Conservation (phyloP, 2,888 invertebrate genomes). For the Lithophane ornitopus region DNA sequence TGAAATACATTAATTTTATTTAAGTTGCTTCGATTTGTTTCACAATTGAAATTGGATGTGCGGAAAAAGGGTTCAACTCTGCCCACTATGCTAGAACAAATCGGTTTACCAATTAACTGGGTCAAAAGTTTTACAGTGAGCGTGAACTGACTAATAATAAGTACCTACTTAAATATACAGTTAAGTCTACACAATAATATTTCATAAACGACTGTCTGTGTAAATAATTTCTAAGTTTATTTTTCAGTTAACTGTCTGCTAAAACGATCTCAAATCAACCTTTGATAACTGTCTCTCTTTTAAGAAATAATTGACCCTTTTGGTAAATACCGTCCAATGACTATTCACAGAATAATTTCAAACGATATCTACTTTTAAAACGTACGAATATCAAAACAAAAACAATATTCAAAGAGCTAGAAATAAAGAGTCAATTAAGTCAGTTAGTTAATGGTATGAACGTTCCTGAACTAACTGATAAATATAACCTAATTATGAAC, state of each 20-base stretch:
- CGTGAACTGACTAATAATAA: conserved; percentile 2
- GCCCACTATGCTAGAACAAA: conserved; percentile 42
- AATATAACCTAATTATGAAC: conserved; percentile 38
- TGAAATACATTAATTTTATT: conserved; percentile 66
- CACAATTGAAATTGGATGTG: conserved; percentile 32
- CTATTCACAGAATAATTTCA: not conserved
- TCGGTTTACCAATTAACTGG: conserved; percentile 40
- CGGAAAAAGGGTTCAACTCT: conserved; percentile 29
- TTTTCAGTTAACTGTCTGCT: conserved; percentile 12
- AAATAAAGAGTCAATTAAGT: conserved; percentile 10
- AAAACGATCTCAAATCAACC: conserved; percentile 16
- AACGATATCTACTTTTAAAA: conserved; percentile 3
- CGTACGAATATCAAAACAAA: not conserved
- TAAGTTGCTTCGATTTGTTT: conserved; percentile 55
- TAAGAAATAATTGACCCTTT: not conserved
- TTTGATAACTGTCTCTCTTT: conserved; percentile 19
- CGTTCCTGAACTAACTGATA: conserved; percentile 37
- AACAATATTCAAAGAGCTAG: not conserved
- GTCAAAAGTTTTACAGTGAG: conserved; percentile 34
- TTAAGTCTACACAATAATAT: conserved; percentile 23
- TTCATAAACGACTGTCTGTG: conserved; percentile 21
- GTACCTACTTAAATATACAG: not conserved
- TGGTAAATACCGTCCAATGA: not conserved
- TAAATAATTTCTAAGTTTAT: conserved; percentile 28
- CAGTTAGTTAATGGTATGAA: conserved; percentile 32